Conservation (phyloP, 2,797 vertebrate species). For the Chelon auratus region DNA sequence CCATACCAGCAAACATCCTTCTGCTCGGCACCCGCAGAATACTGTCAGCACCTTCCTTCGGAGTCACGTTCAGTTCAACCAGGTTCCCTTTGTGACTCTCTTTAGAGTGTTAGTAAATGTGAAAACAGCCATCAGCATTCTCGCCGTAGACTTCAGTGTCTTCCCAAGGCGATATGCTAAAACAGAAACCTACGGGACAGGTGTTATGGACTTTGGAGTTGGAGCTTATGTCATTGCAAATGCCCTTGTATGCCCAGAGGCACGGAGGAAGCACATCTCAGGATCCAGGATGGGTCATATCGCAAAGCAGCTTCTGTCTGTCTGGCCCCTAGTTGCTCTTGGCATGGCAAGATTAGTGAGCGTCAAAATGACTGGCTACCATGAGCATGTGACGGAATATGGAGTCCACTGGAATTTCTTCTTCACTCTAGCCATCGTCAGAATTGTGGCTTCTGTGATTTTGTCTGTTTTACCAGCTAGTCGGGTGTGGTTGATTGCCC, state of each 20-base stretch:
- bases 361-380: constrained; percentile 90
- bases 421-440: constrained; percentile 91
- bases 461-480: constrained; percentile 83
- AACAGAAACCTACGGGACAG: constrained; percentile 94
- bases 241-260: constrained; percentile 92
- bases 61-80: constrained; percentile 76
- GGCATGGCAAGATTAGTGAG: constrained; percentile 88
- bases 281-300: constrained; percentile 77
- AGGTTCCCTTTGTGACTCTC: constrained; percentile 88
- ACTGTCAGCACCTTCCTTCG: constrained; percentile 81
- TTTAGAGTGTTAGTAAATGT: constrained; percentile 91
- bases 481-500: constrained; percentile 84
- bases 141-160: constrained; percentile 94
- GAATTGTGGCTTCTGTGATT: constrained; percentile 87
- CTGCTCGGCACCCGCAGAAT: constrained; percentile 51
- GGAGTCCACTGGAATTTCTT: constrained; percentile 99
- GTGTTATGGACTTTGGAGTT: constrained; percentile 96
- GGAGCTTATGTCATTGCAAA: constrained; percentile 93
- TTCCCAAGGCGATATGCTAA: constrained; percentile 96
- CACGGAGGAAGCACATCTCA: constrained; percentile 79
- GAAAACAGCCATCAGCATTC: constrained; percentile 91
- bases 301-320: constrained; percentile 84
- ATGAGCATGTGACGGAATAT: constrained; percentile 94
- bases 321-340: constrained; percentile 90
- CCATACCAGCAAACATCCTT: constrained; percentile 50